A percentile compares a stretch with the other conserved stretches of the same genome.
These are phyloP conservation scores for Dromococcyx pavoninus DNA, from an alignment of 2,797 vertebrate genomes.

Conservation along the genomic window DNA sequence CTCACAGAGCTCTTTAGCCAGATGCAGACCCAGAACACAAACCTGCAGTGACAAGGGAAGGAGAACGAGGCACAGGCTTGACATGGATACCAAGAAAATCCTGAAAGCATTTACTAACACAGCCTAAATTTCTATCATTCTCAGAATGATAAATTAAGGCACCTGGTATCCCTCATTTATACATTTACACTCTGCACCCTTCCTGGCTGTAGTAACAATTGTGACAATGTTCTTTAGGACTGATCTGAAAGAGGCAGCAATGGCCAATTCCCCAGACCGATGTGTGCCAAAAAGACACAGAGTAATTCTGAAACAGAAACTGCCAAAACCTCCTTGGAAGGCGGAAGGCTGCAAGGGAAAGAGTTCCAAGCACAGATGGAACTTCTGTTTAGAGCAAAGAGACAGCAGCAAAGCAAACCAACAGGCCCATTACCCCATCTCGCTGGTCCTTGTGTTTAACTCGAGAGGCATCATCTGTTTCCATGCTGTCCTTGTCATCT, in stretches of 20 bases:
- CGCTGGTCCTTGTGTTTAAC: slow-evolving; percentile 89
- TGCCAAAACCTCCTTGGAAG: background rate
- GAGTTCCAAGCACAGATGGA: background rate
- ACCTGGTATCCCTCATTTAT: background rate
- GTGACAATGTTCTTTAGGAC: background rate
- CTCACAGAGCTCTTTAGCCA: slow-evolving; percentile 95
- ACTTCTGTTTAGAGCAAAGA: background rate
- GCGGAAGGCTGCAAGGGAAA: background rate
- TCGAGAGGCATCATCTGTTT: slow-evolving; percentile 86
- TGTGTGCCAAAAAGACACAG: accelerated
- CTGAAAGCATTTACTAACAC: background rate
- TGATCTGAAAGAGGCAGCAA: background rate
- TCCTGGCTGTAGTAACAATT: background rate
- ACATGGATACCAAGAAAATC: background rate
- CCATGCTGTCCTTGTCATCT: slow-evolving; percentile 96
- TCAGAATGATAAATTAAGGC: background rate
- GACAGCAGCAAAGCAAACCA: background rate
- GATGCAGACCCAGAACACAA: slow-evolving; percentile 91
- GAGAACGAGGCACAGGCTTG: background rate
- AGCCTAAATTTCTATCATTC: background rate
- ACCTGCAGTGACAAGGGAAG: slow-evolving; percentile 77
- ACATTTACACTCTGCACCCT: background rate
- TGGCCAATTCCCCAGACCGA: background rate
- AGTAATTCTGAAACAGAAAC: background rate
- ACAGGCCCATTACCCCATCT: slow-evolving; percentile 85